These are phyloP conservation scores for Andrena minutula DNA, from an alignment of 2,888 invertebrate species.

Conservation along the genomic window DNA sequence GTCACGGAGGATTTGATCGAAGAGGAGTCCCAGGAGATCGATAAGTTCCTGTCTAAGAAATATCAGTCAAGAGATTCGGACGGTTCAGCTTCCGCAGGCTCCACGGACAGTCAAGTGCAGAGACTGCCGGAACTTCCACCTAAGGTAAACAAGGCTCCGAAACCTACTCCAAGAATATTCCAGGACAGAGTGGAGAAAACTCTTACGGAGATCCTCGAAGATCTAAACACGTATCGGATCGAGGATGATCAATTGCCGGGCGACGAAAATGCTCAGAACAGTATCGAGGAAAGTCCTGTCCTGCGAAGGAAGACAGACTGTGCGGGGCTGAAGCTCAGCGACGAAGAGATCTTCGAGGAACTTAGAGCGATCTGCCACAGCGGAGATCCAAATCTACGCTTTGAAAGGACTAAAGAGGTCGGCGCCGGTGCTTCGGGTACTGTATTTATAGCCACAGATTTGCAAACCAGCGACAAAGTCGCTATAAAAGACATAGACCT, in stretches of 20 bases:
- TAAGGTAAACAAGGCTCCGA: conserved; percentile 78
- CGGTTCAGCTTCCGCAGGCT: conserved; percentile 76
- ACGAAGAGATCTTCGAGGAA: conserved; percentile 92
- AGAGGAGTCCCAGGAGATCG: conserved; percentile 93
- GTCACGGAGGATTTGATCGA: conserved; percentile 93
- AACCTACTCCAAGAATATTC: conserved; percentile 77
- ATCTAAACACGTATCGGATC: conserved; percentile 73
- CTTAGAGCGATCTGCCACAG: conserved; percentile 92
- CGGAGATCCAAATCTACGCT: conserved; percentile 93
- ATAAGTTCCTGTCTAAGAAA: conserved; percentile 90
- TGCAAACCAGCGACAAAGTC: conserved; percentile 90
- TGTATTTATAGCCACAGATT: conserved; percentile 95
- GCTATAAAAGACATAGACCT: conserved; percentile 99
- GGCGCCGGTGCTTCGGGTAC: conserved; percentile 97
- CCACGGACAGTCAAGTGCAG: conserved; percentile 76
- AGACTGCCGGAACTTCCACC: conserved; percentile 79
- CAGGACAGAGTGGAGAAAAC: conserved; percentile 77
- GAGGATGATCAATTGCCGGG: conserved; percentile 69
- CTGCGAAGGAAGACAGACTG: conserved; percentile 87
- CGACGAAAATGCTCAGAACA: conserved; percentile 22
- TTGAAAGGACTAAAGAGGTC: conserved; percentile 93
- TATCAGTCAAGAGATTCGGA: conserved; percentile 77
- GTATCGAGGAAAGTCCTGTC: conserved; percentile 87
- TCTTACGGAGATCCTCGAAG: conserved; percentile 80
- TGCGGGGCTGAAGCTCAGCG: conserved; percentile 87